Percentiles rank a stretch among this genome's conserved stretches.
These are phyloP conservation scores for Lasioglossum figueresi DNA, from an alignment of 2,888 invertebrate genomes.

Conservation along the genomic window DNA sequence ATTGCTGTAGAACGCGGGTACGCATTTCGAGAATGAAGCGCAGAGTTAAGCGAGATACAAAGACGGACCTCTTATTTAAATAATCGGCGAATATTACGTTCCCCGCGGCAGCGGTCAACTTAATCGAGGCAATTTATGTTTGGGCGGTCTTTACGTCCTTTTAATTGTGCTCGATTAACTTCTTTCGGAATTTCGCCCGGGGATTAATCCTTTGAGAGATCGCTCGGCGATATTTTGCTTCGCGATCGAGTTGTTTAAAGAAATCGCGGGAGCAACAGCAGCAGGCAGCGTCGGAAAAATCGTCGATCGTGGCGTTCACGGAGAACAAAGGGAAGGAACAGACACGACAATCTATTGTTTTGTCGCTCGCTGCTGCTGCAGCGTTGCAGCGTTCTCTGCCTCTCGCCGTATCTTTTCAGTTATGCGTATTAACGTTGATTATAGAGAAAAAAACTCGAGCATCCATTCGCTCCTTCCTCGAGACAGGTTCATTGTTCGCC, in stretches of 20 bases:
- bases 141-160: not conserved
- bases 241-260: constrained; percentile 1
- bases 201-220: constrained; percentile 2
- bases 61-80: not conserved
- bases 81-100: not conserved
- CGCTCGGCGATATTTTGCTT: not conserved
- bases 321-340: constrained; percentile 9
- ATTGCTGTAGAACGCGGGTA: too few relatives aligned
- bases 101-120: not conserved
- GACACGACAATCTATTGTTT: constrained; percentile 9
- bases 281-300: not conserved
- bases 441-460: constrained; percentile 8
- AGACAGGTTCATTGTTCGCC: constrained; percentile 15
- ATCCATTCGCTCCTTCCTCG: constrained; percentile 10
- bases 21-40: not conserved
- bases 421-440: constrained; percentile 13
- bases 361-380: not conserved
- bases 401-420: constrained; percentile 3
- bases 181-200: not conserved
- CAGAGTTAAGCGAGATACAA: not conserved
- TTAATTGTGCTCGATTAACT: constrained; percentile 2
- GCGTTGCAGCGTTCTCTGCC: not conserved
- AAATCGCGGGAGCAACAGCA: not conserved
- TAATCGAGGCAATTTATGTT: not conserved
- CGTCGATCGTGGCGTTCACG: not conserved